These are phyloP conservation scores for Lepeophtheirus nordmannii DNA, from an alignment of 2,888 invertebrate species.

Conservation along the genomic window DNA sequence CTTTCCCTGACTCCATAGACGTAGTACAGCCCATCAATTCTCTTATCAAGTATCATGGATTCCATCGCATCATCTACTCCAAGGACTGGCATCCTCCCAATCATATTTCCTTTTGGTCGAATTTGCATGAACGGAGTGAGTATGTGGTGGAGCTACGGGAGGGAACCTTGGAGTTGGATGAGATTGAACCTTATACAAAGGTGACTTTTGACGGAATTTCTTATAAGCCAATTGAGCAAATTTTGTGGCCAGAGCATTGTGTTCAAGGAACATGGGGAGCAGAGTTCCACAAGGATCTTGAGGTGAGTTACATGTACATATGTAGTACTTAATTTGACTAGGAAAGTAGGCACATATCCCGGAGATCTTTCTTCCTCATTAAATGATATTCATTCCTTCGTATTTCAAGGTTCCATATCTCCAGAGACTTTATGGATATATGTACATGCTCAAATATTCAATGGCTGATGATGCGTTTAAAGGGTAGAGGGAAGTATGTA, in stretches of 20 bases:
- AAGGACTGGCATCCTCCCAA: conserved; percentile 93
- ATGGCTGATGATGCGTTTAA: no score
- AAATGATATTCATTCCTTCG: no score
- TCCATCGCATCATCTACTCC: conserved; percentile 79
- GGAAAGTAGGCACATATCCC: no score
- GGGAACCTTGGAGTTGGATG: not conserved
- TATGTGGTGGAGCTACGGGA: not conserved
- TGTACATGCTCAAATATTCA: no score
- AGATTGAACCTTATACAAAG: not conserved
- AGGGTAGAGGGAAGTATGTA: no score
- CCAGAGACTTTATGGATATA: no score
- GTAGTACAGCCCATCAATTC: conserved; percentile 81
- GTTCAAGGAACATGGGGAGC: conserved; percentile 91
- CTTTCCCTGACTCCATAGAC: conserved; percentile 38
- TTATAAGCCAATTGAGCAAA: conserved; percentile 46
- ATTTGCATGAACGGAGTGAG: conserved; percentile 46
- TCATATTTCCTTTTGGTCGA: conserved; percentile 91
- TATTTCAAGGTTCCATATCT: no score
- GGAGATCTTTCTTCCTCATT: no score
- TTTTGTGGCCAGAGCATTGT: conserved; percentile 89
- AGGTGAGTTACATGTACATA: conserved; percentile 39
- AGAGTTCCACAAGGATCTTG: conserved; percentile 73
- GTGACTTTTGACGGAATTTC: not conserved
- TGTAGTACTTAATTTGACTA: no score
- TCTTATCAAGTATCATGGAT: conserved; percentile 58